phyloP scores from a whole-genome alignment of 37 sponge, comb jelly and placozoan genomes.

The Eunapius fragilis region DNA sequence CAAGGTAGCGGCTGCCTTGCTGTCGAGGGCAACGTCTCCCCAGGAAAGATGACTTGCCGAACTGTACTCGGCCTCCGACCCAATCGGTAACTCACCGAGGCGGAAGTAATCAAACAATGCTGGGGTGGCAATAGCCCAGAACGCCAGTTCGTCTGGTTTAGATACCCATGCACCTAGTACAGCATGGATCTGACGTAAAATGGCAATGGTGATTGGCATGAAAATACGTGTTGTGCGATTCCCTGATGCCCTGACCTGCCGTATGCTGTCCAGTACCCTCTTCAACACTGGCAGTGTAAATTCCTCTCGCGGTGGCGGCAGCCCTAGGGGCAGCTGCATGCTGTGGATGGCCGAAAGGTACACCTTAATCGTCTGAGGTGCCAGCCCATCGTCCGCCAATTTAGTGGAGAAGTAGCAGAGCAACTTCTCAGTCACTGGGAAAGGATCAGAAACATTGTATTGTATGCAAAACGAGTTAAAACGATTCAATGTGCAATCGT shows the following conservation, averaged over 20 bases:
- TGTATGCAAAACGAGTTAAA: not conserved
- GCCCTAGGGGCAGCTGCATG: not conserved
- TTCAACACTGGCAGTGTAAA: not conserved
- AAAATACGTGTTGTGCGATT: not conserved
- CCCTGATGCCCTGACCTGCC: not conserved
- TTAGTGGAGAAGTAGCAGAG: not conserved
- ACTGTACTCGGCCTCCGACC: no score
- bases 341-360: not conserved
- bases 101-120: slow-evolving; percentile 27
- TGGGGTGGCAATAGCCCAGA: slow-evolving; percentile 13
- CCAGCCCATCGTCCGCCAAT: not conserved
- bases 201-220: not conserved
- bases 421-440: not conserved
- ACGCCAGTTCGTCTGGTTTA: not conserved
- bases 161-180: not conserved
- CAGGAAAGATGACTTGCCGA: no score
- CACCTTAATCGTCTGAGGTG: not conserved
- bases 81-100: slow-evolving; percentile 13
- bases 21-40: slow-evolving; percentile 3
- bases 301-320: not conserved
- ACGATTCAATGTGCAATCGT: not conserved
- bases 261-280: not conserved
- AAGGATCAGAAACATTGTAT: not conserved
- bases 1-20: not conserved
- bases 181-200: not conserved